Conservation (phyloP, 2,888 invertebrate genomes). For the Ichneumoninae sp. region DNA sequence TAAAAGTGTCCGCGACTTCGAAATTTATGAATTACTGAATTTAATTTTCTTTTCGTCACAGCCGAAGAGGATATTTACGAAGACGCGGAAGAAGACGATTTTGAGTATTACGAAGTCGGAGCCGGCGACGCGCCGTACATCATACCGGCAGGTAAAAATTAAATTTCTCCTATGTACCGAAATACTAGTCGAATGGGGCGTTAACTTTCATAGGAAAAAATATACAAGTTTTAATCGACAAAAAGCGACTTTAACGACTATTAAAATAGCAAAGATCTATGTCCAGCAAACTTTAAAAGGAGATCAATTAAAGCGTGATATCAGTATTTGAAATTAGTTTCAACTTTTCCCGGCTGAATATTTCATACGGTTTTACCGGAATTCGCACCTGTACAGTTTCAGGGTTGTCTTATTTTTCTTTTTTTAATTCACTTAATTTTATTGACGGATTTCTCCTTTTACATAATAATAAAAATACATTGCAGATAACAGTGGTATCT, state of each 20-base stretch:
- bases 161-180: background rate
- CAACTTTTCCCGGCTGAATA: background rate
- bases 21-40: background rate
- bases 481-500: too few species aligned
- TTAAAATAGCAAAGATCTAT: background rate
- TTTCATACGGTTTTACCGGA: slow-evolving; percentile 1
- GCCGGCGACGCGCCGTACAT: slow-evolving; percentile 83
- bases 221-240: background rate
- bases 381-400: too few species aligned
- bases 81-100: slow-evolving; percentile 85
- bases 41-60: slow-evolving; percentile 45
- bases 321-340: background rate
- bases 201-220: background rate
- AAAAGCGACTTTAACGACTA: background rate
- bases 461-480: too few species aligned
- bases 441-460: too few species aligned
- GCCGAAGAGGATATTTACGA: slow-evolving; percentile 85
- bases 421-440: too few species aligned
- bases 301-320: background rate
- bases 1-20: background rate
- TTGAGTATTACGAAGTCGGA: slow-evolving; percentile 84
- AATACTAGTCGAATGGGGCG: background rate
- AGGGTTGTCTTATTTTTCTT: too few species aligned
- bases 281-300: background rate
- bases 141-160: slow-evolving; percentile 77